Percentiles rank a stretch among this genome's conserved stretches.
Evolutionary conservation across 2,888 invertebrate genomes (phyloP).

Genomic region (Oscheius sp.): DNA sequence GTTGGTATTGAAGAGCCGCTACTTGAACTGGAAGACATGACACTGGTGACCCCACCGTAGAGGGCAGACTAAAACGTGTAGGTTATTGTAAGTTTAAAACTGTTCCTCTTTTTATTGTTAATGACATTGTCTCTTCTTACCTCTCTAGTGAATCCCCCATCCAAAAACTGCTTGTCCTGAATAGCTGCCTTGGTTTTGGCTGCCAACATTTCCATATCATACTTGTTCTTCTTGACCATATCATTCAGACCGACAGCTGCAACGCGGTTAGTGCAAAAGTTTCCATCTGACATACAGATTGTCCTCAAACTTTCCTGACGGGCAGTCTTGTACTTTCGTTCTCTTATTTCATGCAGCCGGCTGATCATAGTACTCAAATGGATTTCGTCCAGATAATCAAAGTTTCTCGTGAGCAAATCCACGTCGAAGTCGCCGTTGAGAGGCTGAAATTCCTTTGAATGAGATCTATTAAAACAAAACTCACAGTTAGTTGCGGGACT

Average conservation of each 20-base stretch:
- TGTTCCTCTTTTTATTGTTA: background rate
- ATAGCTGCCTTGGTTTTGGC: slow-evolving; percentile 10
- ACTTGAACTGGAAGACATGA: background rate
- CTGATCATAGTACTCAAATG: background rate
- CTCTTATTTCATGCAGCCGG: background rate
- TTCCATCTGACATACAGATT: background rate
- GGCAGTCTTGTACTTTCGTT: background rate
- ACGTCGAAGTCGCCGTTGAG: too few relatives aligned
- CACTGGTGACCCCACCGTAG: slow-evolving; percentile 1
- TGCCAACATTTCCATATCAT: background rate
- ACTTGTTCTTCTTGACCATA: slow-evolving; percentile 4
- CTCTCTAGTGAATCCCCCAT: slow-evolving; percentile 7
- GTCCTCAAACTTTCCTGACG: background rate
- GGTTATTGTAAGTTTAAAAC: background rate
- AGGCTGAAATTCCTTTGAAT: too few relatives aligned
- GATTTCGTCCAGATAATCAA: too few relatives aligned
- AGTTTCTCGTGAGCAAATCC: too few relatives aligned
- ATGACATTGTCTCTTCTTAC: background rate
- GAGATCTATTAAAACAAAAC: too few relatives aligned
- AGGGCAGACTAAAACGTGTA: slow-evolving; percentile 1
- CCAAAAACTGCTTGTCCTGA: slow-evolving; percentile 23
- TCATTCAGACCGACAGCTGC: background rate
- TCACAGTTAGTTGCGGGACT: too few relatives aligned
- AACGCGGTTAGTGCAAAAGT: background rate
- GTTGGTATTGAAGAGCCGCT: background rate